A percentile compares a stretch with the other conserved stretches of the same genome.
Evolutionary conservation across 1,140 invertebrate genomes (phyloP).

Genomic region (Aricia agestis): DNA sequence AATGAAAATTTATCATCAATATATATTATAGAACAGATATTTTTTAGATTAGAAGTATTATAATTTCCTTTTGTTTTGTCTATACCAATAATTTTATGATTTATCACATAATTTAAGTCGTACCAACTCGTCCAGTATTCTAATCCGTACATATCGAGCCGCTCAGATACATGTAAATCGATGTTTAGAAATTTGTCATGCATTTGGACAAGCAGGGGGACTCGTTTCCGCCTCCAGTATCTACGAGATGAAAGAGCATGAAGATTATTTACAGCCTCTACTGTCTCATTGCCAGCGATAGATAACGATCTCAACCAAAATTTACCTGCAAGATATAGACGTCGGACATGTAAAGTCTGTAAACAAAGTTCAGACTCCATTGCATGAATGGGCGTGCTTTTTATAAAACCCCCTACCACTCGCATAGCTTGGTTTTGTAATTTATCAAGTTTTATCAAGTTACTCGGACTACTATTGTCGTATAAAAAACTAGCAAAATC

Average conservation of each 20-base stretch:
- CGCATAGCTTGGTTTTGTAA: no score
- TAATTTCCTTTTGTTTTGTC: neutral
- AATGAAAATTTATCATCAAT: slow-evolving; percentile 4
- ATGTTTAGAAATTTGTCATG: neutral
- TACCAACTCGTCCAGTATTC: neutral
- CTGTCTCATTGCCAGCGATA: neutral
- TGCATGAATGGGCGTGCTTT: no score
- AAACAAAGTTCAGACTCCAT: no score
- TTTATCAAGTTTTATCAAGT: slow-evolving; percentile 17
- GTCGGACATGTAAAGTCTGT: no score
- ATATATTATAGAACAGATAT: neutral
- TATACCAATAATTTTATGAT: neutral
- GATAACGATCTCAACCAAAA: no score
- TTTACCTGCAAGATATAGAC: no score
- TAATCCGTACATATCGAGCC: neutral
- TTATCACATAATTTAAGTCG: neutral
- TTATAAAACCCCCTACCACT: no score
- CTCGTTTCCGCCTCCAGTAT: neutral
- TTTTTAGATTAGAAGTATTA: neutral
- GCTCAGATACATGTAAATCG: neutral
- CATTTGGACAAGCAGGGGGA: neutral
- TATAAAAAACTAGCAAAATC: slow-evolving; percentile 25
- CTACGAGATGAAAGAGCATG: neutral
- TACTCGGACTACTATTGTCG: neutral
- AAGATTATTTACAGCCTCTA: neutral